Evolutionary conservation across 1,140 invertebrate genomes (phyloP), one percentile per base, ranked within the genome.

Genomic region (Centruroides vittatus): DNA sequence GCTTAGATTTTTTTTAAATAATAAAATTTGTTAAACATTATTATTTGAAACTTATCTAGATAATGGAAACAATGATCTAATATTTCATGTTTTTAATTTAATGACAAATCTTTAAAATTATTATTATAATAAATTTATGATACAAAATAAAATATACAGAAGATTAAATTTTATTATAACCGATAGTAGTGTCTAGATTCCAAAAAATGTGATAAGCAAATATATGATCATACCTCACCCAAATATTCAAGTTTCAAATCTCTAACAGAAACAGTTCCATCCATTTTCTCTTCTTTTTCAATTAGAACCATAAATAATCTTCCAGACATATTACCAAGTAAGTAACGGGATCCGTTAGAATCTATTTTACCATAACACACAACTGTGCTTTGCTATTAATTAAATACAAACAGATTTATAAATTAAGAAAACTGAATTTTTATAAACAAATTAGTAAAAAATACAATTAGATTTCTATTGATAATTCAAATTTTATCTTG

Each of bases 251-350:
- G 87, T 77, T 95, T 96, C 6, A 98, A 79, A 73, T 96, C 90
- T 72, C 88, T 90, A 1, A 96, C 87, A 10, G 80, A 76, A 52
- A 82, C 76, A 0, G 82, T 79, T 7, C 85, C 87, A 73, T 90
- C 88, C 61, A 81, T 79, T 70, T 83, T 84, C 68, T 87, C 86
- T 63, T 89, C 85, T 58, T 86, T 83, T 66, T 96, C 91, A 47
- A 98, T 74, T 61, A 98, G 82, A n/a, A 99, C 74, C 92, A 99
- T 96, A 71, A 95, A 98, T 9, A 99, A 77, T 70, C 93, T 82
- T 0, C 96, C 96, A 35, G 87, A 84, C 80, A 96, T 89, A 70
- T 98, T 94, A 1, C 95, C 94, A 4, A 99, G 76, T 13, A 99
- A 74, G 76, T 97, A 99, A 3, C 95, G 81, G 41, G 86, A 81